phyloP scores from a whole-genome alignment of 2,113 vertebrate genomes.

The Choloepus hoffmanni region DNA sequence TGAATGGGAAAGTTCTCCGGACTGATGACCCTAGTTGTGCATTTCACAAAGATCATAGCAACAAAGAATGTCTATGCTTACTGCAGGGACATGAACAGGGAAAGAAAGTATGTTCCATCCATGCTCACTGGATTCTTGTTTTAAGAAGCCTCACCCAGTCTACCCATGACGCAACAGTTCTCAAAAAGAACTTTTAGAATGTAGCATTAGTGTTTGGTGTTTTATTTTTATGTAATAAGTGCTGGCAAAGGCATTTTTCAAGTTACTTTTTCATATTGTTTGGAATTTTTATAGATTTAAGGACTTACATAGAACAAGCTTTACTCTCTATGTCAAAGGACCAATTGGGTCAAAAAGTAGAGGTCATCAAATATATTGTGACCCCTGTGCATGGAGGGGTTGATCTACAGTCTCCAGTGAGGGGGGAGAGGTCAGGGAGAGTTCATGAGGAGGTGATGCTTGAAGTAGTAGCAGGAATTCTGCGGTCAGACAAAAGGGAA shows the following conservation, averaged over 20 bases:
- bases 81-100: neutral
- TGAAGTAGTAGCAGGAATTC: neutral
- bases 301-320: neutral
- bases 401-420: neutral
- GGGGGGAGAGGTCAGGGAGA: neutral
- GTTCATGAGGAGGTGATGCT: neutral
- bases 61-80: neutral
- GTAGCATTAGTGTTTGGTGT: neutral
- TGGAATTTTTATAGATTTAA: neutral
- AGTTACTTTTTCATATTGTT: neutral
- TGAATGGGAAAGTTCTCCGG: neutral
- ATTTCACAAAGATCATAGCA: neutral
- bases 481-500: neutral
- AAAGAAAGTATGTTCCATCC: neutral
- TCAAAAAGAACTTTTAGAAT: neutral
- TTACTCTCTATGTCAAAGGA: neutral
- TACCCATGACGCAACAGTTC: neutral
- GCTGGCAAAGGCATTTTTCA: neutral
- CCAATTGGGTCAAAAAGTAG: neutral
- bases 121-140: neutral
- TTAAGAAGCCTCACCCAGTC: neutral
- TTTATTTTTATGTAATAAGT: slow-evolving; percentile 25
- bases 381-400: neutral
- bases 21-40: neutral
- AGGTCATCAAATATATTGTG: neutral